A percentile compares a stretch with the other conserved stretches of the same genome.
Conservation (phyloP, 2,113 vertebrate genomes). For the Oplegnathus fasciatus region DNA sequence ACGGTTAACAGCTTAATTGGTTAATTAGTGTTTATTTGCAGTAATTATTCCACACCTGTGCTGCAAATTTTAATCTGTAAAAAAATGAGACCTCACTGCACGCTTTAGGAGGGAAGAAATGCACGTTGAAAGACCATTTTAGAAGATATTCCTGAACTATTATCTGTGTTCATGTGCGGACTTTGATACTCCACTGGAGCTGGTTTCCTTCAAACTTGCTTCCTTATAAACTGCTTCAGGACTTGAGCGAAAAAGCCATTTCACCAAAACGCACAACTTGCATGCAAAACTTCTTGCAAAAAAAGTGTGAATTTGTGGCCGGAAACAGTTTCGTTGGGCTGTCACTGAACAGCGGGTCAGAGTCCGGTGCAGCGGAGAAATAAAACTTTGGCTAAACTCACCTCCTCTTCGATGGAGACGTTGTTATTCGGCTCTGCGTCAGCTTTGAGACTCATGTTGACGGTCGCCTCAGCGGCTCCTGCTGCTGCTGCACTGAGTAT, state of each 20-base stretch:
- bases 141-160: background rate
- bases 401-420: conserved; percentile 86
- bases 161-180: background rate
- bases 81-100: background rate
- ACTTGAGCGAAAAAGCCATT: background rate
- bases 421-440: conserved; percentile 84
- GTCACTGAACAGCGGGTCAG: background rate
- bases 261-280: background rate
- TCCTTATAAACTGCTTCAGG: background rate
- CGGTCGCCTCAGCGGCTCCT: conserved; percentile 41
- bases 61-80: background rate
- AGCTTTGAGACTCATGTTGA: conserved; percentile 82
- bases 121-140: background rate
- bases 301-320: background rate
- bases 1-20: background rate
- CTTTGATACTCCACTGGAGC: background rate
- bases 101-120: background rate
- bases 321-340: background rate
- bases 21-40: background rate
- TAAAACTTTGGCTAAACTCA: conserved; percentile 54
- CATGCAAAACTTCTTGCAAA: background rate
- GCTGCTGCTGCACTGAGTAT: conserved; percentile 60
- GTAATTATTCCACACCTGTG: background rate
- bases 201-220: background rate
- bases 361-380: background rate